A percentile compares a stretch with the other conserved stretches of the same genome.
These are phyloP conservation scores for Perizoma flavofasciatum DNA, from an alignment of 2,888 invertebrate genomes.

Conservation along the genomic window DNA sequence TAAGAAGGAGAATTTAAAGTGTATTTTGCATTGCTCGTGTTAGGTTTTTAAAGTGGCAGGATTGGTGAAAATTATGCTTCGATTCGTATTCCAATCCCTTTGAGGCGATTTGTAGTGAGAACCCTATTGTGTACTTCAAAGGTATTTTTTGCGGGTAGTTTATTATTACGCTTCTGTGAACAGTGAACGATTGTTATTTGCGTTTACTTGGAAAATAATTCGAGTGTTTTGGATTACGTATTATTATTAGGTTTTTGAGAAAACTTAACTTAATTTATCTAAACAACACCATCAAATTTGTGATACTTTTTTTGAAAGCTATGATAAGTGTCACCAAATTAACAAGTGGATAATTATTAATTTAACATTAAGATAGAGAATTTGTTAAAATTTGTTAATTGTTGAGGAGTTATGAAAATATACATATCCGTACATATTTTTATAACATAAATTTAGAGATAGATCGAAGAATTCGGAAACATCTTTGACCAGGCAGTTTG, in stretches of 20 bases:
- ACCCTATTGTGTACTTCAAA: conserved; percentile 75
- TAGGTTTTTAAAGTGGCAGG: conserved; percentile 57
- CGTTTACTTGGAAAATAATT: conserved; percentile 43
- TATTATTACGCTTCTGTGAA: conserved; percentile 68
- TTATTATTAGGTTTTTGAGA: not conserved
- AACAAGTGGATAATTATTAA: too few relatives aligned
- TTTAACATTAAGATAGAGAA: too few relatives aligned
- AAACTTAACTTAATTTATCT: not conserved
- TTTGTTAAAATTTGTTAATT: too few relatives aligned
- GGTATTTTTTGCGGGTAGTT: conserved; percentile 55
- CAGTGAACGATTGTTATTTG: conserved; percentile 52
- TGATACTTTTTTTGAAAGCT: too few relatives aligned
- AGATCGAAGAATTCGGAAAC: too few relatives aligned
- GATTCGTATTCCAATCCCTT: conserved; percentile 54
- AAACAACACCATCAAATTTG: too few relatives aligned
- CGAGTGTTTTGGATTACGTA: not conserved
- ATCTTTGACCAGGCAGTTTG: not conserved
- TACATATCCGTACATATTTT: too few relatives aligned
- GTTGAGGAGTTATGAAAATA: too few relatives aligned
- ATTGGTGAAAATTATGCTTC: conserved; percentile 68
- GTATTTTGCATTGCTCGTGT: conserved; percentile 17
- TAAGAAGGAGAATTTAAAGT: not conserved
- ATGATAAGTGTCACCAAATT: too few relatives aligned
- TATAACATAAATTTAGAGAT: too few relatives aligned
- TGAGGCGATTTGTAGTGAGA: conserved; percentile 67